Evolutionary conservation across 2,888 invertebrate genomes (phyloP).

Genomic region (Cryptocephalus primarius): DNA sequence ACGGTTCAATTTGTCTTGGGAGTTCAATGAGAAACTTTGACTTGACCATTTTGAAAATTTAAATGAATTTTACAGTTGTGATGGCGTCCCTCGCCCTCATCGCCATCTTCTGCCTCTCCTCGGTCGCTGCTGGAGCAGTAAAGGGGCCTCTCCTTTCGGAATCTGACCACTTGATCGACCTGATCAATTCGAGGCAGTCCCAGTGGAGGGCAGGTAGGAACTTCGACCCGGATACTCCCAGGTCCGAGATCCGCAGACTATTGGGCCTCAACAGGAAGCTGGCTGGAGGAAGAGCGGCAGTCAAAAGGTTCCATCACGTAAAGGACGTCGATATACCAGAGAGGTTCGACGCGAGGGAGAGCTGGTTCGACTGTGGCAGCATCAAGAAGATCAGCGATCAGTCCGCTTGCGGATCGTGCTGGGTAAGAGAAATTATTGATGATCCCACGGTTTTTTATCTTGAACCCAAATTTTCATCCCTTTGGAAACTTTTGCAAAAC

Average conservation of each 20-base stretch:
- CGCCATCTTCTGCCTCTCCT: no score
- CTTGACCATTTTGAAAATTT: no score
- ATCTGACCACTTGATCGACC: conserved; percentile 12
- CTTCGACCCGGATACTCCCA: conserved; percentile 43
- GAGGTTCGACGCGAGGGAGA: conserved; percentile 62
- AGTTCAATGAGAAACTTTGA: no score
- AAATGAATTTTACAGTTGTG: no score
- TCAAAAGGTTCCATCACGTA: neutral
- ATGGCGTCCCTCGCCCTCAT: no score
- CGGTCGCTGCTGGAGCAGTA: no score
- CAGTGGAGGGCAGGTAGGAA: conserved; percentile 75
- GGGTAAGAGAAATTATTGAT: conserved; percentile 39
- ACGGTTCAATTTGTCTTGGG: no score
- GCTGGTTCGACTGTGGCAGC: conserved; percentile 76
- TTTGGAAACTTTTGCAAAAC: no score
- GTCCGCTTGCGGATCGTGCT: conserved; percentile 67
- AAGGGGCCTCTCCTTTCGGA: no score
- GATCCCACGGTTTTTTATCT: no score
- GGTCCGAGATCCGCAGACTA: conserved; percentile 7
- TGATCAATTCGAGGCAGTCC: conserved; percentile 52
- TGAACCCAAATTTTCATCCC: no score
- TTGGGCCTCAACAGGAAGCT: conserved; percentile 5
- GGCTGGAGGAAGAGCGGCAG: neutral
- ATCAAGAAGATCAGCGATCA: conserved; percentile 48
- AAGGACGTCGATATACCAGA: conserved; percentile 44